Percentiles rank a stretch among this genome's conserved stretches.
These are phyloP conservation scores for Perca flavescens DNA, from an alignment of 2,113 vertebrate genomes.

Conservation along the genomic window DNA sequence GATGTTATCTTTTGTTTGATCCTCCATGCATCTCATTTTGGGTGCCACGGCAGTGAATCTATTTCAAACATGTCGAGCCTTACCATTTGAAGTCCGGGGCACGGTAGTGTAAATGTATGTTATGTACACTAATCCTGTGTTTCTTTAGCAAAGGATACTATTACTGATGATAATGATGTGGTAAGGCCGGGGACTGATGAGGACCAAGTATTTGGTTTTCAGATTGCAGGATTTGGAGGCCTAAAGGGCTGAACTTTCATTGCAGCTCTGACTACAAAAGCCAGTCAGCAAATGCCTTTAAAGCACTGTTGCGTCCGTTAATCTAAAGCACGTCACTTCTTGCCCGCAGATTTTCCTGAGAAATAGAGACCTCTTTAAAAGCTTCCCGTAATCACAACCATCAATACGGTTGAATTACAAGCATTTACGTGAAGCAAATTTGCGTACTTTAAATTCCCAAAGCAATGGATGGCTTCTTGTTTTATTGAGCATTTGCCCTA, in stretches of 20 bases:
- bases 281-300: constrained; percentile 13
- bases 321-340: constrained; percentile 16
- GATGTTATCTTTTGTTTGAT: constrained; percentile 68
- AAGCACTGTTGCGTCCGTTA: background rate
- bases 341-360: background rate
- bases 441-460: background rate
- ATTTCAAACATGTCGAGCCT: constrained; percentile 55
- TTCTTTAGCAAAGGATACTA: constrained; percentile 61
- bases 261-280: constrained; percentile 31
- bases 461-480: background rate
- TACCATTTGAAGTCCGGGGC: constrained; percentile 43
- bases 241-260: constrained; percentile 26
- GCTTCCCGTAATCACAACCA: background rate
- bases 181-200: constrained; percentile 35
- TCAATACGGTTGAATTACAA: constrained; percentile 7
- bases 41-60: constrained; percentile 55
- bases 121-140: constrained; percentile 65
- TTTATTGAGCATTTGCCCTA: background rate
- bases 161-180: constrained; percentile 74
- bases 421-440: background rate
- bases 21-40: constrained; percentile 61
- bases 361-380: constrained; percentile 5
- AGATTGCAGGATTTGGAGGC: constrained; percentile 52
- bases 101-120: constrained; percentile 53
- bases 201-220: constrained; percentile 55